A percentile compares a stretch with the other conserved stretches of the same genome.
These are phyloP conservation scores for Epinotia brunnichana DNA, from an alignment of 2,888 invertebrate genomes.

Conservation along the genomic window DNA sequence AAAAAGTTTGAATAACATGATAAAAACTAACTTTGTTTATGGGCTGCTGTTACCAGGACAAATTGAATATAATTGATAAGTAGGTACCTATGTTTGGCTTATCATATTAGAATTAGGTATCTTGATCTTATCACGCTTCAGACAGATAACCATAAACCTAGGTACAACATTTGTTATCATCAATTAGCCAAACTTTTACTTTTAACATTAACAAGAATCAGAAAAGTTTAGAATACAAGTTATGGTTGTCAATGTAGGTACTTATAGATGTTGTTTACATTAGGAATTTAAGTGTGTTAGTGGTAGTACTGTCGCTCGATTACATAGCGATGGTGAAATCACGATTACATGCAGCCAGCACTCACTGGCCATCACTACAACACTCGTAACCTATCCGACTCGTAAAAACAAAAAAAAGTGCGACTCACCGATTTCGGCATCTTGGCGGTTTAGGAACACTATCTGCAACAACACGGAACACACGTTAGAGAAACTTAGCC, in stretches of 20 bases:
- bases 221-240: slow-evolving; percentile 23
- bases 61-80: background rate
- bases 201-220: slow-evolving; percentile 51
- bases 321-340: slow-evolving; percentile 77
- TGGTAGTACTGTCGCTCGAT: slow-evolving; percentile 62
- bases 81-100: slow-evolving; percentile 39
- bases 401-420: slow-evolving; percentile 40
- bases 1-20: slow-evolving; percentile 22
- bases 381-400: slow-evolving; percentile 43
- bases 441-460: slow-evolving; percentile 80
- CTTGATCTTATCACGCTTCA: slow-evolving; percentile 53
- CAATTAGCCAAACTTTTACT: slow-evolving; percentile 51
- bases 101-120: slow-evolving; percentile 47
- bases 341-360: slow-evolving; percentile 62
- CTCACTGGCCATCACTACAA: slow-evolving; percentile 29
- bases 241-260: slow-evolving; percentile 18
- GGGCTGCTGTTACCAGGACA: background rate
- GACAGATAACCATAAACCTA: slow-evolving; percentile 56
- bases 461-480: slow-evolving; percentile 75
- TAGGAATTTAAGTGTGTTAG: slow-evolving; percentile 53
- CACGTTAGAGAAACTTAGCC: slow-evolving; percentile 59
- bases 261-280: slow-evolving; percentile 40
- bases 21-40: slow-evolving; percentile 20
- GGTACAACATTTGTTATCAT: slow-evolving; percentile 57
- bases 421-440: slow-evolving; percentile 87